Base-by-base conservation (phyloP, 2,888 invertebrate species). In the Andrena haemorrhoa region DNA sequence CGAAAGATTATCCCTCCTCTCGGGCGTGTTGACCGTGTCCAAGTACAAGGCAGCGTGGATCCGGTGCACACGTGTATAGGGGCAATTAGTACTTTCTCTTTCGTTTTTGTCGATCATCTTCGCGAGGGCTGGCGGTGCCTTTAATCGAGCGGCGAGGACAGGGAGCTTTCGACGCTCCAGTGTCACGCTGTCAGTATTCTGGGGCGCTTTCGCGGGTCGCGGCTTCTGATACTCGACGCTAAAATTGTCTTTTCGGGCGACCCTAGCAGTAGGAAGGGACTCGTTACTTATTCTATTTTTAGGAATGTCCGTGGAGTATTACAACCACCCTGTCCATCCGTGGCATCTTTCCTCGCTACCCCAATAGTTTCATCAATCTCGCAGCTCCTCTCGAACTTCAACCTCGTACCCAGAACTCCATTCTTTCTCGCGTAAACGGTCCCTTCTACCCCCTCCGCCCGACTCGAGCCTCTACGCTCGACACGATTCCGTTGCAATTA, bases 1-100 rank as follows among this genome's bases (percentile, higher is more conserved):
- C 74, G 49, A 71, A 65, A 69, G 79, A 84, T 79, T 82, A 74
- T 69, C 66, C 65, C 35, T 31, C 79, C 78, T 71, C 35, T 33
- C 68, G 16, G 49, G 47, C 3, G 20, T n/a, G 20, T 23, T 65
- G 66, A 63, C 16, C 63, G 33, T 16, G 60, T 56, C 64, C 70
- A 71, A 71, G 80, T 74, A 68, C 83, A 56, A 80, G 83, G 65
- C 61, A 58, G 12, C 58, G 35, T 56, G 60, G 80, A 74, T 70
- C 70, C 65, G 53, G 56, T 72, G 56, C 70, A 35, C 51, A n/a
- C 26, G 53, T 20, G 29, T 29, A 56, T 64, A 61, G 60, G 47
- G 23, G 31, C 70, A 74, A 76, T 84, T 86, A 41, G 41, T 84
- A 76, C 86, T 86, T 86, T 86, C 78, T 75, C 84, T 41, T 75